phyloP scores from a whole-genome alignment of 2,113 vertebrate genomes.

The Cynoglossus semilaevis region DNA sequence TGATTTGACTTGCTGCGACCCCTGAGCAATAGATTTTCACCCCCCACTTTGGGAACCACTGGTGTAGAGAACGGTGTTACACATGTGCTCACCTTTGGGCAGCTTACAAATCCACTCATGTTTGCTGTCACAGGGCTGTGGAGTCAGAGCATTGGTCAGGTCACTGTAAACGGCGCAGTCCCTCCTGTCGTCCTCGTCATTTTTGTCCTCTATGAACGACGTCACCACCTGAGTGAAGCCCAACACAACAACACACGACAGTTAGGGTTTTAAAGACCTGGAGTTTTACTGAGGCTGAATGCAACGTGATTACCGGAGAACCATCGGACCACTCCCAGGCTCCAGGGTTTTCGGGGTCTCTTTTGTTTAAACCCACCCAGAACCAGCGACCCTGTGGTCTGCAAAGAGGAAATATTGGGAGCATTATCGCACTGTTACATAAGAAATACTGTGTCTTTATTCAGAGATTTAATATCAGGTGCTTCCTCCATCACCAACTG shows the following conservation, averaged over 20 bases:
- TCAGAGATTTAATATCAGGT: too few relatives aligned
- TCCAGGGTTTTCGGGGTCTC: conserved; percentile 78
- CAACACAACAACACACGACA: not conserved
- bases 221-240: conserved; percentile 81
- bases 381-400: conserved; percentile 88
- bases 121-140: conserved; percentile 81
- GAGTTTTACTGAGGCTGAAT: not conserved
- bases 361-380: conserved; percentile 95
- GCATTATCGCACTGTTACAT: not conserved
- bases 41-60: too few relatives aligned
- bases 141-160: conserved; percentile 74
- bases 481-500: too few relatives aligned
- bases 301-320: conserved; percentile 78
- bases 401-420: conserved; percentile 2
- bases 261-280: not conserved
- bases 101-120: conserved; percentile 96
- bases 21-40: too few relatives aligned
- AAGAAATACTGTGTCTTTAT: not conserved
- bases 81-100: conserved; percentile 80
- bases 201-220: conserved; percentile 84
- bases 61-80: accelerated
- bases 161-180: conserved; percentile 84
- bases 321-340: conserved; percentile 92
- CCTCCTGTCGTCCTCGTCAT: conserved; percentile 79
- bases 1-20: too few relatives aligned